Evolutionary conservation across 2,888 invertebrate genomes (phyloP).

Genomic region (Drosophila engyochracea): DNA sequence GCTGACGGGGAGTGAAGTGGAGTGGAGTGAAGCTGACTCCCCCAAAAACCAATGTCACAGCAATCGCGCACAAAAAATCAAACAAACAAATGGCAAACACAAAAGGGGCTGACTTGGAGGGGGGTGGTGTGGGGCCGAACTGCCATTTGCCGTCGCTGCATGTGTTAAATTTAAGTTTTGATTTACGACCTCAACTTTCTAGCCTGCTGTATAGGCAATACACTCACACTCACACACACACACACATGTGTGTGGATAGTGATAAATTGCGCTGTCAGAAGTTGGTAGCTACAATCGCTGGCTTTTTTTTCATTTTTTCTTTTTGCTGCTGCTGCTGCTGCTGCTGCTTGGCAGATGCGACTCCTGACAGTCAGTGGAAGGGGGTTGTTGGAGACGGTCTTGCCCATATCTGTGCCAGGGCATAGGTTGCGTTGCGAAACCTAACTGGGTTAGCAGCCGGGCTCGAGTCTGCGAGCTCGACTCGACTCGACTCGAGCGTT

Average conservation of each 20-base stretch:
- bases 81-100: conserved; percentile 62
- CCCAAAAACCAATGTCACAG: conserved; percentile 4
- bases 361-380: conserved; percentile 18
- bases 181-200: conserved; percentile 81
- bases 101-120: conserved; percentile 53
- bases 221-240: conserved; percentile 25
- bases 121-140: conserved; percentile 13
- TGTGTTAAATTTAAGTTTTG: conserved; percentile 83
- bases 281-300: conserved; percentile 78
- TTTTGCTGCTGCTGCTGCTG: conserved; percentile 1
- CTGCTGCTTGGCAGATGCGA: conserved; percentile 54
- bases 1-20: conserved; percentile 30
- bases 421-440: conserved; percentile 58
- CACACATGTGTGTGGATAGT: conserved; percentile 61
- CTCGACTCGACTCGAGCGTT: conserved; percentile 53
- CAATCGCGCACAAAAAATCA: conserved; percentile 29
- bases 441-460: conserved; percentile 77
- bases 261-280: conserved; percentile 84
- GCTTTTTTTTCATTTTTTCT: conserved; percentile 17
- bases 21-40: conserved; percentile 7
- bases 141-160: conserved; percentile 79
- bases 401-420: conserved; percentile 67
- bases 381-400: conserved; percentile 5
- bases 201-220: conserved; percentile 76
- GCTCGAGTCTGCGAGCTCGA: conserved; percentile 41